Base-by-base conservation (phyloP, 2,797 vertebrate genomes). In the Glyptemys insculpta region DNA sequence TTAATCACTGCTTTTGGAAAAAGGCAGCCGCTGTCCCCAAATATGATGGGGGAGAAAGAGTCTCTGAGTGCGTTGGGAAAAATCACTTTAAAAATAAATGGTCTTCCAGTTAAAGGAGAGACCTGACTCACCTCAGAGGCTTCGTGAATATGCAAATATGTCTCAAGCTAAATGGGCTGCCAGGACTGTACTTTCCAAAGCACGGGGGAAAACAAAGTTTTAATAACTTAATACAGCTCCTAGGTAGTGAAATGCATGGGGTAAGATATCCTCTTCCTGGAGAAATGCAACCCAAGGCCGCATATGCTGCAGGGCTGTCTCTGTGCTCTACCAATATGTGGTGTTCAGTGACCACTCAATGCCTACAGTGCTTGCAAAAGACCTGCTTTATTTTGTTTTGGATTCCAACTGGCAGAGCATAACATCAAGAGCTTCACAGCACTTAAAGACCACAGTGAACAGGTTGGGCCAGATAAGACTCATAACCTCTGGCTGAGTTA, bases 1-100 rank as follows among this genome's bases (percentile, higher is more conserved):
- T 44, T 95, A 96, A 95, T 47, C 62, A 93, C 65, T 95, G 95
- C 84, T 86, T 89, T 76, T 94, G 93, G 81, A 95, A 86, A 79
- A 76, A 92, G 94, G 59, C 59, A 91, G 52, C 54, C 21, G 0
- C 79, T 85, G 79, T 79, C 95, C 95, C 86, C 81, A 92, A 89
- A 90, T 11, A 47, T 0, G 0, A 93, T 5, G 29, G 53, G 52
- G 25, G 88, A 49, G 85, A 88, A 81, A 72, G 47, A 83, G 50
- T 34, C 89, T 68, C 83, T 12, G 87, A 0, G 50, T 49, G 47
- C 85, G 88, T 23, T 8, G 37, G 1, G 4, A 83, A 89, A 83
- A 37, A 96, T 62, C 2, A 79, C 37, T 59, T 49, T 6, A 27
- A 29, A 5, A 11, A 41, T 31, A n/a, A 34, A 8, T 1, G 44